Evolutionary conservation across 2,797 vertebrate species (phyloP), one percentile per base, ranked within the genome.

Genomic region (Gymnoscopelus microlampas): DNA sequence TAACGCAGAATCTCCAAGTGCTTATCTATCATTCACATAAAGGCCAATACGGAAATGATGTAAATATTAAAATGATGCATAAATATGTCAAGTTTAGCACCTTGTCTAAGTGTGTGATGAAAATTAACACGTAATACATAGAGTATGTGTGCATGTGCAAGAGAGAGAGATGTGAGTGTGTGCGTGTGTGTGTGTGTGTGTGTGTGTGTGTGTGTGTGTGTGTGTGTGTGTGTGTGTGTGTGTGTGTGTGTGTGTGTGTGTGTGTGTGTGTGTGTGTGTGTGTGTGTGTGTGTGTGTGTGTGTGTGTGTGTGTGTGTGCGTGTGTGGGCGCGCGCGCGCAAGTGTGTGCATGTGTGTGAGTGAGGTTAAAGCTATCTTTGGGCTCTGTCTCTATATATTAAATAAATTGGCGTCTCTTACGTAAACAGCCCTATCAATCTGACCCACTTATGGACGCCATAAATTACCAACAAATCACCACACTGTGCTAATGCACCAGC

Each of bases 361-460:
- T 72, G 63, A 71, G 70, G 77, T 87, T 83, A 80, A 85, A 77
- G 76, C 63, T 24, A 80, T 85, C 77, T 83, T 76, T 57, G 78
- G 68, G 49, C 70, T 82, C 73, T 76, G 73, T 88, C 81, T 85
- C 79, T 85, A 78, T 75, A 73, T 86, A 90, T 90, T 80, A 90
- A 90, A 95, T 92, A 95, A 95, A 95, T 91, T 85, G 88, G 51
- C 54, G 1, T 90, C 78, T 85, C 87, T 89, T 80, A 75, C 91
- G 95, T 95, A 94, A 95, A 95, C 90, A 94, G 88, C 91, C 89
- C 85, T 90, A 95, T 96, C 94, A 95, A 94, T 95, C 94, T 94
- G 87, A 93, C 85, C 89, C 93, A 94, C 93, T 93, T 94, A 91
- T 78, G 84, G 93, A 88, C 92, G 89, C 93, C 89, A 94, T 96